Base-by-base conservation (phyloP, 2,797 vertebrate genomes). In the Leucoraja ocellata region DNA sequence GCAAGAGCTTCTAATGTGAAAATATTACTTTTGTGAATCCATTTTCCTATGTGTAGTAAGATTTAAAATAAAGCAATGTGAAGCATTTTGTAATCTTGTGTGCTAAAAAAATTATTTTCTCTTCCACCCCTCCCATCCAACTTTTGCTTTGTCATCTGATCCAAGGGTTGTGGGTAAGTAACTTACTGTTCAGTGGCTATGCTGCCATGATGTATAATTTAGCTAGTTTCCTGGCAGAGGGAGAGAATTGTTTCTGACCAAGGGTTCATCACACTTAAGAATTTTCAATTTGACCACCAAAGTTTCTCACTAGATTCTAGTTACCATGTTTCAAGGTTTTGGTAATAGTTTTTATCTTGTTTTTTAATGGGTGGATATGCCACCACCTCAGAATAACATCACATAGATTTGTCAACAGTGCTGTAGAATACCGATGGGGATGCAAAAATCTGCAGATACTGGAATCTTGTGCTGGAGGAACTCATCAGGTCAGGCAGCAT, bases 141-240 rank as follows among this genome's bases (percentile, higher is more conserved):
- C 13, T 71, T 95, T 95, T 96, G 95, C 94, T 94, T 94, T 93
- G 73, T 65, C 93, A 32, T 63, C 90, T 91, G 96, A 95, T 95
- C 96, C 28, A 94, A 97, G 97, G 97, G 97, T 93, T 97, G 97
- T 95, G 97, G 97, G 97, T 97, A 97, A 97, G 97, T 96, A 74
- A 46, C 36, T 73, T 74, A 63, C 61, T 58, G 80, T 83, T 94
- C 94, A 74, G 39, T 78, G 18, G 36, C 54, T 46, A 77, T 16
- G 46, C 14, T 78, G 80, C 63, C 25, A 28, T 58, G 39, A 5
- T 54, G 39, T 58, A 39, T 2, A 25, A 9, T 54, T 16, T 80
- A 18, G 16, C 65, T 10, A 61, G 81, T 84, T n/a, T 63, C 28
- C 58, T 86, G 83, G 28, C n/a, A 18, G 13, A 18, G 46, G 46